phyloP scores from a whole-genome alignment of 2,113 vertebrate genomes.

The Stigmatopora nigra region DNA sequence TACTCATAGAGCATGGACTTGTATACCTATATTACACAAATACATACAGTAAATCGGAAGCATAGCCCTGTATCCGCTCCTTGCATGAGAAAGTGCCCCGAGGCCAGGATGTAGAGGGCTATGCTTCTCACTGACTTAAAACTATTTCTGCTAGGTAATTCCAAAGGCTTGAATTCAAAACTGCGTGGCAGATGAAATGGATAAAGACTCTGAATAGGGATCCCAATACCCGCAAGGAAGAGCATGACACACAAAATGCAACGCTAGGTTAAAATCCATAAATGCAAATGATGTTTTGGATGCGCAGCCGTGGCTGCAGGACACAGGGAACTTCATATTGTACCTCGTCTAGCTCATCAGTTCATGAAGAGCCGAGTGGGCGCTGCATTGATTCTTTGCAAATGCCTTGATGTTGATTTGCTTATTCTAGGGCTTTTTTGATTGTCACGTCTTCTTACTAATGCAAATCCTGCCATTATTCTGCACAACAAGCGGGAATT shows the following conservation, averaged over 20 bases:
- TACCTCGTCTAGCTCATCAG: constrained; percentile 34
- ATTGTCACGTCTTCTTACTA: constrained; percentile 14
- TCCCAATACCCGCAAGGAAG: constrained; percentile 39
- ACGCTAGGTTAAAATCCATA: constrained; percentile 54
- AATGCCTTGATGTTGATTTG: constrained; percentile 38
- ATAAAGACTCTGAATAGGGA: constrained; percentile 54
- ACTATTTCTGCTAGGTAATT: constrained; percentile 23
- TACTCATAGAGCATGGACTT: neutral
- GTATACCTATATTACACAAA: neutral
- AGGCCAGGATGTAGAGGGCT: neutral
- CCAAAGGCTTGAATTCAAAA: constrained; percentile 35
- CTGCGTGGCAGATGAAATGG: constrained; percentile 44
- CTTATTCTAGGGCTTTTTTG: constrained; percentile 25
- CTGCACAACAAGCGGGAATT: constrained; percentile 8
- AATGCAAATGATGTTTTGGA: constrained; percentile 57
- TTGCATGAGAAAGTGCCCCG: neutral
- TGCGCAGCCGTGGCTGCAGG: constrained; percentile 42
- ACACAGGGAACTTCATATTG: constrained; percentile 48
- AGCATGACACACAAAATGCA: constrained; percentile 39
- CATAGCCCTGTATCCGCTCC: too few species aligned
- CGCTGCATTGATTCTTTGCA: constrained; percentile 50
- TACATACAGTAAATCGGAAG: neutral
- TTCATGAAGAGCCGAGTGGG: constrained; percentile 29
- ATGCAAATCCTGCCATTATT: constrained; percentile 28
- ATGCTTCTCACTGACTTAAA: constrained; percentile 5